phyloP scores from a whole-genome alignment of 2,797 vertebrate species.

The Bradypodion ventrale region DNA sequence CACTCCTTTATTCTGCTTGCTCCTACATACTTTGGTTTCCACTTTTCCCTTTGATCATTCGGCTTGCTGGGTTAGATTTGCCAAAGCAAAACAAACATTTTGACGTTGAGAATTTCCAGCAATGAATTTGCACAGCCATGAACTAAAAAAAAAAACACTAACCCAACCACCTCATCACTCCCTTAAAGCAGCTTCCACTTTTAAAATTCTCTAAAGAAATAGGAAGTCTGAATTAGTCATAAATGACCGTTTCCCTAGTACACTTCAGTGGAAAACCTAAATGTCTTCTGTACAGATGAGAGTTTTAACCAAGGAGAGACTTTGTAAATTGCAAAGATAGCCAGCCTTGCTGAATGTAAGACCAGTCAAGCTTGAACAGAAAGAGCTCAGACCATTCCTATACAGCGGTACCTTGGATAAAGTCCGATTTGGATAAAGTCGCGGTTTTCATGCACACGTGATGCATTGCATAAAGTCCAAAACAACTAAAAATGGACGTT shows the following conservation, averaged over 20 bases:
- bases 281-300: neutral
- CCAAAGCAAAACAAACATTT: slow-evolving; percentile 49
- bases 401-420: no score
- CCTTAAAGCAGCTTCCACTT: slow-evolving; percentile 31
- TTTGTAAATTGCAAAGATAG: neutral
- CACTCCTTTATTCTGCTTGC: neutral
- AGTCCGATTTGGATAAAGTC: no score
- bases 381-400: neutral
- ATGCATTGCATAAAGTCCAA: no score
- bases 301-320: neutral
- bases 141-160: neutral
- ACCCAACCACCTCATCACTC: no score
- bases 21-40: slow-evolving; percentile 24
- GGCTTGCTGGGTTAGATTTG: slow-evolving; percentile 10
- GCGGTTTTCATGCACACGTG: no score
- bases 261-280: fast-evolving
- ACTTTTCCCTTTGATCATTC: slow-evolving; percentile 15
- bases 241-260: slow-evolving; percentile 12
- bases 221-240: slow-evolving; percentile 17
- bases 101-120: slow-evolving; percentile 46
- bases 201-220: slow-evolving; percentile 26
- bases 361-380: neutral
- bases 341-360: neutral
- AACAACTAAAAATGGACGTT: no score
- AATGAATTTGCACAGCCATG: slow-evolving; percentile 52